These are phyloP conservation scores for Drosophila birchii DNA, from an alignment of 2,888 invertebrate genomes.

Conservation along the genomic window DNA sequence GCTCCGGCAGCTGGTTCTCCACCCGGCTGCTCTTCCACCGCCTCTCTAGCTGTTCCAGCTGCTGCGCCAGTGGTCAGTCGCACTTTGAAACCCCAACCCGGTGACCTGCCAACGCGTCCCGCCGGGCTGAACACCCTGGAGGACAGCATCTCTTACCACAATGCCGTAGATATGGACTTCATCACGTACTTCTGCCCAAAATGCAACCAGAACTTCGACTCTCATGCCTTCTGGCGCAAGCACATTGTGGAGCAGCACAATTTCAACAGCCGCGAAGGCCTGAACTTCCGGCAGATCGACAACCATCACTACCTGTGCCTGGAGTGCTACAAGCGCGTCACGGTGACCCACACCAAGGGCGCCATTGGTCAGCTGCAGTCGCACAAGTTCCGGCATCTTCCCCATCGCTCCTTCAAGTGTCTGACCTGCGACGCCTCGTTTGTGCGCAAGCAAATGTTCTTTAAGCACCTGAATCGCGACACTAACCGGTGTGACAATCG, in stretches of 20 bases:
- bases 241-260: conserved; percentile 82
- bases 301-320: conserved; percentile 80
- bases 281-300: conserved; percentile 82
- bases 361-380: conserved; percentile 82
- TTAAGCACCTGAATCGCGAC: conserved; percentile 79
- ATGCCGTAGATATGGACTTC: conserved; percentile 81
- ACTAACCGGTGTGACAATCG: conserved; percentile 77
- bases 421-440: conserved; percentile 76
- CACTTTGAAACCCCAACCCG: conserved; percentile 52
- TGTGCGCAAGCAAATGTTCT: conserved; percentile 83
- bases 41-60: conserved; percentile 21
- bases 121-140: conserved; percentile 79
- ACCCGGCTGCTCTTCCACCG: conserved; percentile 12
- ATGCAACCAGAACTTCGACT: conserved; percentile 79
- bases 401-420: conserved; percentile 81
- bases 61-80: conserved; percentile 32
- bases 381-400: conserved; percentile 81
- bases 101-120: conserved; percentile 59
- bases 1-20: conserved; percentile 2
- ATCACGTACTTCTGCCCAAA: conserved; percentile 81
- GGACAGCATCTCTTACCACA: conserved; percentile 80
- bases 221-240: conserved; percentile 82
- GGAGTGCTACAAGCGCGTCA: conserved; percentile 82
- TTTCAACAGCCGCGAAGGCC: conserved; percentile 75
- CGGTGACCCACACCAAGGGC: conserved; percentile 82